Conservation (phyloP, 2,797 vertebrate species). For the Bovichtus diacanthus region DNA sequence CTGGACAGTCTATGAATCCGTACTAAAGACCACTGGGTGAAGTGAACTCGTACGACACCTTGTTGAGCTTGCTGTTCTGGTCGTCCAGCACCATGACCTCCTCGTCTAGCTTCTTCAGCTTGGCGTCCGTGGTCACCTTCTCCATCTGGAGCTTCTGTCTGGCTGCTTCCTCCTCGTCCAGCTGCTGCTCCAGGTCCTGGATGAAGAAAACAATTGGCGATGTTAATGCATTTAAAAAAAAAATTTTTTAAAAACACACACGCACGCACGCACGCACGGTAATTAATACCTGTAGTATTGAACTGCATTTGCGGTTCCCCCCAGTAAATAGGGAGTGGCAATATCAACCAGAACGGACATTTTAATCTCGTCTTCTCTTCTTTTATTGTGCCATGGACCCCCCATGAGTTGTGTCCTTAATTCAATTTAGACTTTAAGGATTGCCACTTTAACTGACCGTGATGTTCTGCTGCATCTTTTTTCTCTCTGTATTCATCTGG, state of each 20-base stretch:
- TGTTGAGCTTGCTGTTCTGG: constrained; percentile 92
- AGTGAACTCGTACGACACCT: constrained; percentile 81
- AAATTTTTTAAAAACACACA: no score
- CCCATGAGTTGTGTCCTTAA: no score
- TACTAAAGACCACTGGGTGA: background rate
- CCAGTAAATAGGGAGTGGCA: no score
- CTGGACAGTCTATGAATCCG: background rate
- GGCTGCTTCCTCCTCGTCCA: constrained; percentile 95
- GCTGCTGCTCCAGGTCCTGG: constrained; percentile 96
- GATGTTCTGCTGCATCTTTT: constrained; percentile 98
- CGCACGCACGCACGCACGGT: no score
- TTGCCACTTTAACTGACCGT: constrained; percentile 78
- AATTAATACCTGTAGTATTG: no score
- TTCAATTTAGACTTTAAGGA: no score
- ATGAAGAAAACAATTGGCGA: background rate
- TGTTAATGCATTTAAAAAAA: no score
- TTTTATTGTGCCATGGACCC: no score
- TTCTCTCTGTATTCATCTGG: constrained; percentile 90
- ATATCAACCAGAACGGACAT: no score
- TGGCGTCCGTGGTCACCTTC: constrained; percentile 93
- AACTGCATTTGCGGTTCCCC: no score
- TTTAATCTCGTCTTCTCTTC: no score
- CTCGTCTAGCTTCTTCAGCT: constrained; percentile 95
- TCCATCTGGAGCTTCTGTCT: constrained; percentile 97
- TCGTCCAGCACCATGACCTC: constrained; percentile 94